phyloP scores from a whole-genome alignment of 1,140 invertebrate species.

The Venturia canescens region DNA sequence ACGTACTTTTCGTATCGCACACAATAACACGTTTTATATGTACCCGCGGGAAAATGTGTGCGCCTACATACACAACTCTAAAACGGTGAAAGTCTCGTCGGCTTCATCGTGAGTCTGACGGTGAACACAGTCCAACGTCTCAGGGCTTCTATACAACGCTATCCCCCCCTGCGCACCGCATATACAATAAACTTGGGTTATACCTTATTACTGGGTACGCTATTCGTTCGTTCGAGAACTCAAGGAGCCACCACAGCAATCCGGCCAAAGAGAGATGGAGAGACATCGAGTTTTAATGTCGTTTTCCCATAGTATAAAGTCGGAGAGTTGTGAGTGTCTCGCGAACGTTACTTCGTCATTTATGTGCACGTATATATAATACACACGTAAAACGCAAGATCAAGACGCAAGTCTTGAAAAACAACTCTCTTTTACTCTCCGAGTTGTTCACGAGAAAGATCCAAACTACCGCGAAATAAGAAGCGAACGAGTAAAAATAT shows the following conservation, averaged over 20 bases:
- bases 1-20: background rate
- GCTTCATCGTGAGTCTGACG: constrained; percentile 16
- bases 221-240: constrained; percentile 13
- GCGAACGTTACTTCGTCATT: constrained; percentile 15
- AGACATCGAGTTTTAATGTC: constrained; percentile 67
- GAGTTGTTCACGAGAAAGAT: no score
- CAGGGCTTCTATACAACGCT: background rate
- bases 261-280: constrained; percentile 3
- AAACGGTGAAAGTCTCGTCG: constrained; percentile 26
- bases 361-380: background rate
- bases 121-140: constrained; percentile 6
- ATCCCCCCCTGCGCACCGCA: background rate
- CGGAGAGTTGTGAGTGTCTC: background rate
- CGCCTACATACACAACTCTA: background rate
- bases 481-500: no score
- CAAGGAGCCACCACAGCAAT: constrained; percentile 28
- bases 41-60: background rate
- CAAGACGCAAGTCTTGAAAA: no score
- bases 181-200: constrained; percentile 20
- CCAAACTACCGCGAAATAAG: no score
- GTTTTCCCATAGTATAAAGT: constrained; percentile 67
- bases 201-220: constrained; percentile 19
- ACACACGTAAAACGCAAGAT: no score
- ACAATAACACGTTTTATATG: no score
- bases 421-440: no score